A percentile compares a stretch with the other conserved stretches of the same genome.
These are phyloP conservation scores for Thysanoteuthis rhombus DNA, from an alignment of 2,888 invertebrate species.

Conservation along the genomic window DNA sequence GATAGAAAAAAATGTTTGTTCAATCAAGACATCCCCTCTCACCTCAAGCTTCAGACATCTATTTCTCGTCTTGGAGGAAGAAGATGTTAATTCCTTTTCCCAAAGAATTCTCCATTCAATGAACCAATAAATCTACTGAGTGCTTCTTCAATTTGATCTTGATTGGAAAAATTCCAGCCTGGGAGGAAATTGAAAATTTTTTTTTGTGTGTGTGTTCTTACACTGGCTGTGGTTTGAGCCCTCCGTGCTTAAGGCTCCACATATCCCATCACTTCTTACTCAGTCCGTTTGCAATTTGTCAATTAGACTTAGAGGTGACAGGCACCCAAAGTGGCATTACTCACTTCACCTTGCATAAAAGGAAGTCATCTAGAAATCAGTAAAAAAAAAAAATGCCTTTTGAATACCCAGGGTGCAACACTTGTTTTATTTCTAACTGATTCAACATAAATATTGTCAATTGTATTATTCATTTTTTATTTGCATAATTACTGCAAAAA, in stretches of 20 bases:
- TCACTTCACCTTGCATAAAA: no score
- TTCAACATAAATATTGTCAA: no score
- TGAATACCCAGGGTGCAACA: neutral
- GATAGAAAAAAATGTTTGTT: neutral
- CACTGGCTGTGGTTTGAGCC: no score
- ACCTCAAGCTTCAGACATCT: neutral
- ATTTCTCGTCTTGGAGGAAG: neutral
- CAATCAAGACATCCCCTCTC: neutral
- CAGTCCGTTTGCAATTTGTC: no score
- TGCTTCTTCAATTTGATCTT: neutral
- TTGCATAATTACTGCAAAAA: no score
- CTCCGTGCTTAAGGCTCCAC: no score
- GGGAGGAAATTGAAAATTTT: no score
- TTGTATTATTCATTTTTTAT: no score
- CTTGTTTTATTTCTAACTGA: neutral
- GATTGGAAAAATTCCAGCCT: neutral
- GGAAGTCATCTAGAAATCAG: neutral
- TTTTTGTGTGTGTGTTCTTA: no score
- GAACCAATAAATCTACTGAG: neutral
- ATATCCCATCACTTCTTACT: no score
- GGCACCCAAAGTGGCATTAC: no score
- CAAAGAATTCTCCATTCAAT: neutral
- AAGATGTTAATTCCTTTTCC: neutral
- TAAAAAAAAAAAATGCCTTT: neutral
- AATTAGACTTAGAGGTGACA: no score